Evolutionary conservation across 2,113 vertebrate species (phyloP), one percentile per base, ranked within the genome.

Genomic region (Peromyscus leucopus): DNA sequence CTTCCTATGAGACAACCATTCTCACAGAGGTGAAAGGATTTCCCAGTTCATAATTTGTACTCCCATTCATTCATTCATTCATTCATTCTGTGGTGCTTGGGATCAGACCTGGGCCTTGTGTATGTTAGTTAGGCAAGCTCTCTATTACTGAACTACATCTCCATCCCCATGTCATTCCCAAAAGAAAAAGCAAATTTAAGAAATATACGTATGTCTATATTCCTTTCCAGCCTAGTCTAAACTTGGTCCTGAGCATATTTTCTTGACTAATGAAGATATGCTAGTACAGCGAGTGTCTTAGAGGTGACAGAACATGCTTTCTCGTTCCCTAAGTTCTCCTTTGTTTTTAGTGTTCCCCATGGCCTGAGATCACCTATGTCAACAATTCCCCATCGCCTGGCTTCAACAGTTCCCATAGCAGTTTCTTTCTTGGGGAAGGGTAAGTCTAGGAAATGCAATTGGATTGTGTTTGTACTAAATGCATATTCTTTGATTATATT

Each of bases 1-100:
- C 99, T n/a, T 99, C 99, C 0, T 99, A 99, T 57, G 99, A 99
- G 97, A 99, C 99, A 11, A 99, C 99, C 0, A 99, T 99, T 92
- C 99, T 99, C 95, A 99, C 99, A 24, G 99, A 99, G 99, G 99
- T 99, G 97, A 97, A 95, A 9, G 36, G 57, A 46, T 72, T 91
- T n/a, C 36, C 75, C 11, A 8, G 55, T 94, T 28, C 33, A 51
- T 85, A 76, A 46, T 93, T 91, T 74, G 24, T 28, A 24, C 5
- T 65, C 12, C 78, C 12, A 17, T 7, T 87, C 31, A 28, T 26
- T 72, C 26, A 55, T 51, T 67, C 39, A 31, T 33, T 13, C 42
- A 46, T 36, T 67, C 5, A 19, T 59, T 42, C 7, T 67, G 57
- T 93, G 42, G 24, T 63, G 17, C 57, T 80, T 1, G 9, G 59